Base-by-base conservation (phyloP, 1,140 invertebrate species). In the Ceratina calcarata region DNA sequence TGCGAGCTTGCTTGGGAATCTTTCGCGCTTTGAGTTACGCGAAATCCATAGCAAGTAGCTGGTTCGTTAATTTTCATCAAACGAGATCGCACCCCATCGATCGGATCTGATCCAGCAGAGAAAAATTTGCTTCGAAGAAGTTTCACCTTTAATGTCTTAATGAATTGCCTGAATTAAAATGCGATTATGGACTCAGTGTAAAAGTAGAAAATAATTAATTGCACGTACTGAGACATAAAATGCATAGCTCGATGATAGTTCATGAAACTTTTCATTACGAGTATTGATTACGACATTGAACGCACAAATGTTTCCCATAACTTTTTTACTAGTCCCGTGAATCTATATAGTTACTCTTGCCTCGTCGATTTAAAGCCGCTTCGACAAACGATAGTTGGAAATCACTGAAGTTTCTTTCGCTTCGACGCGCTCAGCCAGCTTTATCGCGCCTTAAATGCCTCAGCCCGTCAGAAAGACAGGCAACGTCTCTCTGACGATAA, bases 51-150 rank as follows among this genome's bases (percentile, higher is more conserved):
- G 24, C 6, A 37, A 53, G 62, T 18, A 65, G n/a, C 49, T 45
- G 2, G 27, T 13, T 77, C 57, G 24, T 61, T 37, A 77, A 69
- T 77, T 69, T 61, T 53, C 75, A 15, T 51, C 57, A 22, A 60
- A 20, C 27, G 55, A 60, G 69, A 45, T 58, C 18, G 3, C 18
- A 2, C 6, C 10, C 16, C 3, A 32, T 13, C 15, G 32, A 27
- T 8, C 16, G 2, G 27, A 32, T 32, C 27, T 32, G 27, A 32
- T 32, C 27, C 27, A 4, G 27, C 27, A 32, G 4, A 32, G 27
- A 32, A 32, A 32, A 32, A 32, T 4, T 32, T 4, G 27, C 27
- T 4, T n/a, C n/a, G n/a, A 4, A 32, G 27, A 32, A 32, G 27
- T 32, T 32, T 32, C 27, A 4, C 27, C 27, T 32, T 32, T 32